Percentiles rank a stretch among this genome's conserved stretches.
These are phyloP conservation scores for Athrips mouffetella DNA, from an alignment of 2,888 invertebrate genomes.

Conservation along the genomic window DNA sequence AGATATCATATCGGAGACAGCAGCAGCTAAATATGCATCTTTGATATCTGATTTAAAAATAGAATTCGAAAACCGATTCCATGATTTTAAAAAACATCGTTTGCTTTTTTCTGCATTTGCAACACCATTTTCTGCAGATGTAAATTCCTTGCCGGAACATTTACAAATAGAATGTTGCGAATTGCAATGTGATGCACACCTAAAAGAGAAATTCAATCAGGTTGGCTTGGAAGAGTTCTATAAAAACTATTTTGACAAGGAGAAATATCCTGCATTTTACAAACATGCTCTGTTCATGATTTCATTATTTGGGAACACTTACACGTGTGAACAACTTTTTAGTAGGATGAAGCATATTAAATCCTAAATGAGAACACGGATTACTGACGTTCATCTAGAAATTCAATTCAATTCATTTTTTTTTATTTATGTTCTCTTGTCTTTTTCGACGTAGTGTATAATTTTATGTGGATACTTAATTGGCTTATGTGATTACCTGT, in stretches of 20 bases:
- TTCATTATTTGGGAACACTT: conserved; percentile 22
- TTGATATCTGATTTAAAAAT: neutral
- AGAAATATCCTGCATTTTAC: conserved; percentile 22
- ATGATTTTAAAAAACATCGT: neutral
- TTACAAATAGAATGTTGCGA: neutral
- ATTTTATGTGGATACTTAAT: too few relatives aligned
- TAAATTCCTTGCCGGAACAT: neutral
- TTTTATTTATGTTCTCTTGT: too few relatives aligned
- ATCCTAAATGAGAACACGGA: neutral
- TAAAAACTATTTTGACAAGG: conserved; percentile 17
- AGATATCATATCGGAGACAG: neutral
- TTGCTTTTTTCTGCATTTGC: neutral
- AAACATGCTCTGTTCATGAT: conserved; percentile 22
- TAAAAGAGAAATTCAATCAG: neutral
- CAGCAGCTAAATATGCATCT: conserved; percentile 2
- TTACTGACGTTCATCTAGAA: neutral
- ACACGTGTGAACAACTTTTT: conserved; percentile 19
- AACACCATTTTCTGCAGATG: neutral
- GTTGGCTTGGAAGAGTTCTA: conserved; percentile 20
- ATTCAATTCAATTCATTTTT: too few relatives aligned
- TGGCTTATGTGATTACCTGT: too few relatives aligned
- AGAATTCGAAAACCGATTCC: conserved; percentile 10
- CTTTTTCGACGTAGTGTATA: too few relatives aligned
- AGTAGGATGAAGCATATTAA: conserved; percentile 15
- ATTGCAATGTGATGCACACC: neutral